Conservation (phyloP, 2,888 invertebrate species). For the Leucophora obtusa region DNA sequence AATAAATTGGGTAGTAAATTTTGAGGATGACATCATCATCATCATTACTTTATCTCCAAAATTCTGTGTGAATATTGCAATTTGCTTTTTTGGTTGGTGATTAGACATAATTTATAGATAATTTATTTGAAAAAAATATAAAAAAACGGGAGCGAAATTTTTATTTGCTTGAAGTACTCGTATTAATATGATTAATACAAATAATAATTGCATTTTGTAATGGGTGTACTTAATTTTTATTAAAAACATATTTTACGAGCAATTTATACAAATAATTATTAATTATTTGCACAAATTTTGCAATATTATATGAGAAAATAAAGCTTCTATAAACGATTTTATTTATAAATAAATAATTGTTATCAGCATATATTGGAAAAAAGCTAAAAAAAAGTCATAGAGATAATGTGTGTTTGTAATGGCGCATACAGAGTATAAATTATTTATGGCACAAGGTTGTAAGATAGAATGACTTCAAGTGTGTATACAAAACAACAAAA, state of each 20-base stretch:
- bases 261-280: conserved; percentile 1
- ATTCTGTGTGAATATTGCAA: not conserved
- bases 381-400: conserved; percentile 13
- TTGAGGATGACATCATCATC: not conserved
- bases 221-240: not conserved
- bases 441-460: conserved; percentile 56
- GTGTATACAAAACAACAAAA: not conserved
- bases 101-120: not conserved
- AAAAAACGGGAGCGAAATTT: not conserved
- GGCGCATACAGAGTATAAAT: conserved; percentile 22
- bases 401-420: conserved; percentile 37
- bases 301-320: not conserved
- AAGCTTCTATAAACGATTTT: not conserved
- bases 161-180: not conserved
- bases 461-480: conserved; percentile 25
- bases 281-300: not conserved
- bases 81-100: not conserved
- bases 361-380: not conserved
- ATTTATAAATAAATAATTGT: not conserved
- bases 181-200: not conserved
- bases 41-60: not conserved
- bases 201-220: not conserved
- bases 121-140: not conserved
- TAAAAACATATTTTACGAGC: not conserved
- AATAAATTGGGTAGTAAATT: not conserved